phyloP scores from a whole-genome alignment of 1,140 invertebrate genomes.

The Aphis craccivora region DNA sequence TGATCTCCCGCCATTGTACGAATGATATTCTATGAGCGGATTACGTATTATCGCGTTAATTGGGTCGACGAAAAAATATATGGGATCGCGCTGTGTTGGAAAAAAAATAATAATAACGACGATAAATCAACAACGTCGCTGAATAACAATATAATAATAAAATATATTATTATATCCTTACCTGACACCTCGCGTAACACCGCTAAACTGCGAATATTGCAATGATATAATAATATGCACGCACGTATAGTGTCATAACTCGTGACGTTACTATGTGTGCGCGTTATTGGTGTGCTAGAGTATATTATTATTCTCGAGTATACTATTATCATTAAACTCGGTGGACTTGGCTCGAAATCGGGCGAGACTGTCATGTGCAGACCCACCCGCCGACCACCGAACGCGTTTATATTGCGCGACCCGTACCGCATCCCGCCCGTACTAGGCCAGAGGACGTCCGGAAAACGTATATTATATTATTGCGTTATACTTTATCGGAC shows the following conservation, averaged over 20 bases:
- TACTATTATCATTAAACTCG: not conserved
- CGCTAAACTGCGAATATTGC: not conserved
- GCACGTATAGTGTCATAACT: not conserved
- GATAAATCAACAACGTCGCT: not conserved
- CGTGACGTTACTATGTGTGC: not conserved
- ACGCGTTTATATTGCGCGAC: not conserved
- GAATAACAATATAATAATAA: not conserved
- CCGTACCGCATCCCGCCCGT: too few relatives aligned
- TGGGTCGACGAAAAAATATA: not conserved
- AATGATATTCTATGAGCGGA: not conserved
- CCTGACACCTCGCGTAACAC: not conserved
- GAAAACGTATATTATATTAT: conserved; percentile 10
- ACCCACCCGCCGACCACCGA: not conserved
- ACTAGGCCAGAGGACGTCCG: not conserved
- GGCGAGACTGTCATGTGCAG: not conserved
- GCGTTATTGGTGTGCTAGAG: not conserved
- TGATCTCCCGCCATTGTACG: not conserved
- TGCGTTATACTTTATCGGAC: conserved; percentile 23
- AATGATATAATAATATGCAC: not conserved
- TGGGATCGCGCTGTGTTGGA: not conserved
- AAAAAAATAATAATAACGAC: not conserved
- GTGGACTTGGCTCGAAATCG: not conserved
- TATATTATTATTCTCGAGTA: not conserved
- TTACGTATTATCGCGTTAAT: not conserved
- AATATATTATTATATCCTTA: not conserved